A percentile compares a stretch with the other conserved stretches of the same genome.
Evolutionary conservation across 2,113 vertebrate genomes (phyloP).

Genomic region (Lynx canadensis): DNA sequence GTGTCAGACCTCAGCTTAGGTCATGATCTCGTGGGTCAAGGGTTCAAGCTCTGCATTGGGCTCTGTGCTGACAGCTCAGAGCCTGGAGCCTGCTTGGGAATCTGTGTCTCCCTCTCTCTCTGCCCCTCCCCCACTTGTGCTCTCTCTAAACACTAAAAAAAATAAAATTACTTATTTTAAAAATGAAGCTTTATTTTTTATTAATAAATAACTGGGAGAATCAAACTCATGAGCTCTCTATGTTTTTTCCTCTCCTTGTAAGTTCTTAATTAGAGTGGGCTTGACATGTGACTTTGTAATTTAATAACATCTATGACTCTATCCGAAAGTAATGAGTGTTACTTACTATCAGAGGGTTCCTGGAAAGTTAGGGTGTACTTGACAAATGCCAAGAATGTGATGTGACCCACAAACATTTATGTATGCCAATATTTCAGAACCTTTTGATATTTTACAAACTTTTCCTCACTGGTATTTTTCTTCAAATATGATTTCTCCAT

Average conservation of each 20-base stretch:
- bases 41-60: no score
- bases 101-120: no score
- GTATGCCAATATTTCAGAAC: not conserved
- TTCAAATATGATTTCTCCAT: not conserved
- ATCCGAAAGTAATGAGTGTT: not conserved
- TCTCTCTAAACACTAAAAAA: no score
- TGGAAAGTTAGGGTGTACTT: not conserved
- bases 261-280: not conserved
- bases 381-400: not conserved
- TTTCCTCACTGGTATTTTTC: conserved; percentile 28
- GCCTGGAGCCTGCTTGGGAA: no score
- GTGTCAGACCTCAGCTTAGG: no score
- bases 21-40: no score
- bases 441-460: conserved; percentile 35
- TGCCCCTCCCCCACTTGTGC: no score
- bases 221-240: not conserved
- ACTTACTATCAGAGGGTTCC: not conserved
- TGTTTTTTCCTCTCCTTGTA: not conserved
- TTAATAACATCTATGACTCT: not conserved
- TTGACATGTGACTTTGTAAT: not conserved
- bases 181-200: not conserved
- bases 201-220: not conserved
- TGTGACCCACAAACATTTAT: not conserved
- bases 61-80: no score
- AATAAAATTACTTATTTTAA: not conserved